These are phyloP conservation scores for Acromyrmex heyeri DNA, from an alignment of 1,140 invertebrate species.

Conservation along the genomic window DNA sequence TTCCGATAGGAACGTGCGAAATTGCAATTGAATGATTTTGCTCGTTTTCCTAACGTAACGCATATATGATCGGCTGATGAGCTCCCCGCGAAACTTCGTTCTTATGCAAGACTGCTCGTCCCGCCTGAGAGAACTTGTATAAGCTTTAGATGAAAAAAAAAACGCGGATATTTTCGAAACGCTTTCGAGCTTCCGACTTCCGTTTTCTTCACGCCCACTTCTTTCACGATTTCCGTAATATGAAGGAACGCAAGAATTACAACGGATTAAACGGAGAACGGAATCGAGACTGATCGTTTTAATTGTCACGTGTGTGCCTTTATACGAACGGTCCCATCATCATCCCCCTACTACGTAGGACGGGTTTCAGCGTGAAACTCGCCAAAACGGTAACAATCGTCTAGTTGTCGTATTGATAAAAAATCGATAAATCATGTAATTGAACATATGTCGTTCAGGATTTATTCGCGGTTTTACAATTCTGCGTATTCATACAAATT, in stretches of 20 bases:
- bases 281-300: constrained; percentile 81
- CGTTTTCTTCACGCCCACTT: background rate
- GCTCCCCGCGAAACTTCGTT: background rate
- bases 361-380: constrained; percentile 41
- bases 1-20: constrained; percentile 85
- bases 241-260: background rate
- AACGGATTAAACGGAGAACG: constrained; percentile 73
- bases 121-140: background rate
- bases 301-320: constrained; percentile 81
- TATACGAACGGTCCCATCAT: constrained; percentile 74
- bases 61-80: constrained; percentile 80
- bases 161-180: background rate
- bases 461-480: constrained; percentile 27
- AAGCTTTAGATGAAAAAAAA: background rate
- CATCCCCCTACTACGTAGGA: constrained; percentile 75
- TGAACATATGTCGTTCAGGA: background rate
- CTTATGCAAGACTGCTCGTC: background rate
- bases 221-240: background rate
- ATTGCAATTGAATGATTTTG: constrained; percentile 88
- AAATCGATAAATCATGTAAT: constrained; percentile 41
- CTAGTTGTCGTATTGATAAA: background rate
- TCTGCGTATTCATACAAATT: background rate
- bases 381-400: constrained; percentile 57
- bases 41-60: constrained; percentile 85
- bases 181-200: constrained; percentile 4